Evolutionary conservation across 2,797 vertebrate genomes (phyloP).

Genomic region (Dipus sagitta): DNA sequence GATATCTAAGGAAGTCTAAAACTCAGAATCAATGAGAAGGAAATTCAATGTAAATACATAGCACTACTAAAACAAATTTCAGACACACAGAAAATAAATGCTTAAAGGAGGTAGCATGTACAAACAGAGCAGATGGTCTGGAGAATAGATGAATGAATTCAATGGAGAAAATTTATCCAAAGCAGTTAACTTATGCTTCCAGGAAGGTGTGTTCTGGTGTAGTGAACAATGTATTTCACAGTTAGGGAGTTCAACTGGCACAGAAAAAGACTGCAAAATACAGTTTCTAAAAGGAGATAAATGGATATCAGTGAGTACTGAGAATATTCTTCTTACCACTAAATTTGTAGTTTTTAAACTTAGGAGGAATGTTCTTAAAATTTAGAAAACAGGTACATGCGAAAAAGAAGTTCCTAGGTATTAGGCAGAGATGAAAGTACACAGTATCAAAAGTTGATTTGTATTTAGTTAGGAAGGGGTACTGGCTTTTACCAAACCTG

Average conservation of each 20-base stretch:
- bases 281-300: background rate
- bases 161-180: conserved; percentile 44
- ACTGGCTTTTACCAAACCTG: conserved; percentile 40
- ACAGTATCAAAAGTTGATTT: conserved; percentile 45
- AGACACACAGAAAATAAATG: conserved; percentile 42
- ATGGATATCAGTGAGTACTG: background rate
- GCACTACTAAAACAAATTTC: conserved; percentile 67
- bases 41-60: conserved; percentile 66
- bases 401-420: background rate
- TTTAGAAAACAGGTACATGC: background rate
- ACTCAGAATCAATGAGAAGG: conserved; percentile 63
- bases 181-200: background rate
- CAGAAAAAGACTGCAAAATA: background rate
- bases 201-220: background rate
- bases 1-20: conserved; percentile 58
- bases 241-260: conserved; percentile 11
- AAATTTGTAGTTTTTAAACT: conserved; percentile 32
- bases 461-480: conserved; percentile 48
- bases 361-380: conserved; percentile 35
- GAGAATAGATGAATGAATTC: conserved; percentile 38
- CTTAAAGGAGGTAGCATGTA: conserved; percentile 54
- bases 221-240: conserved; percentile 14
- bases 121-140: background rate
- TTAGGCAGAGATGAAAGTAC: background rate
- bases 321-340: background rate